These are phyloP conservation scores for Pinctada fucata DNA, from an alignment of 2,888 invertebrate species.

Conservation along the genomic window DNA sequence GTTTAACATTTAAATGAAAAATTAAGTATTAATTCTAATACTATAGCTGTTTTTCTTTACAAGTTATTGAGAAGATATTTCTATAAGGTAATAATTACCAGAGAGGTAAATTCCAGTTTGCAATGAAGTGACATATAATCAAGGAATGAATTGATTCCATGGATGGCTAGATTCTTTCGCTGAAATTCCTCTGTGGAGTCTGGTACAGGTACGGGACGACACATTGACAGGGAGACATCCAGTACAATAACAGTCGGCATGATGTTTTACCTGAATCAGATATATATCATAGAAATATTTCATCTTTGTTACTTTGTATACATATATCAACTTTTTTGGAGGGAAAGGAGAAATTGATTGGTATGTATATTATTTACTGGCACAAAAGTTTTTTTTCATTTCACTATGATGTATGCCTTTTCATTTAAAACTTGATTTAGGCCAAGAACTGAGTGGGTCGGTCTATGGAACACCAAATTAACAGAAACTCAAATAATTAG, in stretches of 20 bases:
- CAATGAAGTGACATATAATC: slow-evolving; percentile 83
- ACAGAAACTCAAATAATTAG: too few species aligned
- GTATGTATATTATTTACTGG: too few species aligned
- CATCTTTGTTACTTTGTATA: too few species aligned
- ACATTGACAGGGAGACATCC: slow-evolving; percentile 87
- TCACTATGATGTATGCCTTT: too few species aligned
- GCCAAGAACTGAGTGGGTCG: too few species aligned
- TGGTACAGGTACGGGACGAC: slow-evolving; percentile 78
- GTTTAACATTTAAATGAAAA: too few species aligned
- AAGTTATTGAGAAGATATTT: not conserved
- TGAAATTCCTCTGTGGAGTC: slow-evolving; percentile 80
- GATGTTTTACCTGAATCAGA: slow-evolving; percentile 16
- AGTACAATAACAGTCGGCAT: slow-evolving; percentile 87
- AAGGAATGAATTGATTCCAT: slow-evolving; percentile 83
- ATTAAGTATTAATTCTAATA: too few species aligned
- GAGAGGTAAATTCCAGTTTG: slow-evolving; percentile 85
- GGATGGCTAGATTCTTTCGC: slow-evolving; percentile 82
- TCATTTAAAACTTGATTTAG: too few species aligned
- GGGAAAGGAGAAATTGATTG: too few species aligned
- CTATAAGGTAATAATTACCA: slow-evolving; percentile 79
- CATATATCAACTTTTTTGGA: too few species aligned
- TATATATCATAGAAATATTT: not conserved
- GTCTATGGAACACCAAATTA: too few species aligned
- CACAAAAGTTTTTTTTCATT: too few species aligned
- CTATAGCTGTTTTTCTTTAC: not conserved